Evolutionary conservation across 2,888 invertebrate species (phyloP), one percentile per base, ranked within the genome.

Genomic region (Temnothorax rugatulus): DNA sequence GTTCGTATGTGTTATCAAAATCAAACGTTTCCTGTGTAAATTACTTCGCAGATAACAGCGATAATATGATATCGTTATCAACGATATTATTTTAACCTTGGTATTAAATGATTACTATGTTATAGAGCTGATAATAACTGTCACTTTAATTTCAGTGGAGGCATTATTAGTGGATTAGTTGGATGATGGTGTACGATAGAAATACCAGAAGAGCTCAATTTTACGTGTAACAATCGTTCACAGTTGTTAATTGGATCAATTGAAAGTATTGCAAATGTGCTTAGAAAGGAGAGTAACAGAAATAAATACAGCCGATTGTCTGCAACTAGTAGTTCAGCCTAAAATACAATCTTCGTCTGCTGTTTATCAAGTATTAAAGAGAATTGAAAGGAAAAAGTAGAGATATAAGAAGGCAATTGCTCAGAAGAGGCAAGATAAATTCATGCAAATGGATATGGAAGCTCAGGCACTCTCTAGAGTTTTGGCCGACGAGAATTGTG

Each of bases 81-180:
- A n/a, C n/a, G n/a, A n/a, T n/a, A n/a, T n/a, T n/a, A n/a, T n/a
- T n/a, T n/a, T n/a, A n/a, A n/a, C n/a, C n/a, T n/a, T n/a, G n/a
- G 25, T 25, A 25, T 25, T 25, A 25, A 25, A 25, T 25, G 25
- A 25, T 25, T 25, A 25, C 25, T 25, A 25, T 1, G 25, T 25
- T 25, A 25, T 1, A 25, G 25, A 25, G 25, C 25, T 25, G 25
- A 25, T 79, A 74, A 61, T 57, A n/a, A 29, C 38, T 47, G 25
- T 54, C 41, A 7, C 25, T 52, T 84, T 13, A 66, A 77, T 95
- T 94, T 74, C 93, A 98, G 97, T 98, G 94, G 97, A 97, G 93
- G 95, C 96, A 13, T 96, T 97, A 69, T 95, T 98, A 1, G 88
- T 95, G 4, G 96, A 97, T 84, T 97, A 98, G 90, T 91, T 97